Evolutionary conservation across 1,140 invertebrate species (phyloP).

Genomic region (Drosophila truncata): DNA sequence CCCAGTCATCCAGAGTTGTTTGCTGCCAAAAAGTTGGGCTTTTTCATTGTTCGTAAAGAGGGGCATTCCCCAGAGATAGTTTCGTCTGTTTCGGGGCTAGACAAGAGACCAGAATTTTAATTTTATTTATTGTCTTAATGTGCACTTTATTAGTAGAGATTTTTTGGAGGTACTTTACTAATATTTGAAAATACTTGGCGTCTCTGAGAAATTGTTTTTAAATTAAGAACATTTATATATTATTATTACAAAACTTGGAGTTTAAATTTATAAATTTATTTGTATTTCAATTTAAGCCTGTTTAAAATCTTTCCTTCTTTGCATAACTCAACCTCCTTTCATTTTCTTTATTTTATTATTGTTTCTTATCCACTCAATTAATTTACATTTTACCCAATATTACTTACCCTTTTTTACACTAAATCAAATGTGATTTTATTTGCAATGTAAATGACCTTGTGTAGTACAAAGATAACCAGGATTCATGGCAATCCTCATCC

Average conservation of each 20-base stretch:
- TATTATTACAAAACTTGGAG: too few relatives aligned
- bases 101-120: neutral
- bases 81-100: neutral
- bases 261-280: too few relatives aligned
- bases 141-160: neutral
- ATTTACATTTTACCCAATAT: neutral
- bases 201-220: too few relatives aligned
- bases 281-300: neutral
- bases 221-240: too few relatives aligned
- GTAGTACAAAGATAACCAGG: neutral
- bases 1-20: slow-evolving; percentile 47
- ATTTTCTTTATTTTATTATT: neutral
- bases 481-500: neutral
- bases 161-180: neutral
- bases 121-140: neutral
- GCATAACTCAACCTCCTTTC: neutral
- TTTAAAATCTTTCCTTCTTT: neutral
- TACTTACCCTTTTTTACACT: neutral
- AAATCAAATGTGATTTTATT: slow-evolving; percentile 1
- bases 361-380: neutral
- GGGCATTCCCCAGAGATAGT: slow-evolving; percentile 6
- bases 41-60: neutral
- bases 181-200: neutral
- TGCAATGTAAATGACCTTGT: slow-evolving; percentile 13
- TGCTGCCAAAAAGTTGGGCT: slow-evolving; percentile 9